phyloP scores from a whole-genome alignment of 1,140 invertebrate genomes.

The Stenopsyche tienmushanensis region DNA sequence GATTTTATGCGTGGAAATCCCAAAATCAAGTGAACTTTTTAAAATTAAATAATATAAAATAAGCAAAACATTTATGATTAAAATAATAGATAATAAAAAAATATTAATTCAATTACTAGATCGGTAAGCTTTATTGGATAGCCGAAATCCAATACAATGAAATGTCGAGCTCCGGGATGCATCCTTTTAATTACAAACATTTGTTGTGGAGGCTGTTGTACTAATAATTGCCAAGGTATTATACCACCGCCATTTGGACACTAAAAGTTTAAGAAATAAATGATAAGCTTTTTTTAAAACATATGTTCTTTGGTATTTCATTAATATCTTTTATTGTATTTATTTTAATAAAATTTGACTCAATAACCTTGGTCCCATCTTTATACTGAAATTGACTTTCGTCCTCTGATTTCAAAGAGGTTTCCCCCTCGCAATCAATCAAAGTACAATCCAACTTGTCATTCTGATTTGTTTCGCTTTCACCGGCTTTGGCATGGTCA shows the following conservation, averaged over 20 bases:
- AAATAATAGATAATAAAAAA: not conserved
- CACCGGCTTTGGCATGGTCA: slow-evolving; percentile 27
- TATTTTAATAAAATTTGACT: not conserved
- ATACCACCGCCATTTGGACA: slow-evolving; percentile 44
- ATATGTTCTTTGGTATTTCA: too few relatives aligned
- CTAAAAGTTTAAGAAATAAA: slow-evolving; percentile 21
- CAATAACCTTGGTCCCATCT: slow-evolving; percentile 34
- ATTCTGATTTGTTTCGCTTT: slow-evolving; percentile 33
- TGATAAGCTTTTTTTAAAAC: not conserved
- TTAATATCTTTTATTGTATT: too few relatives aligned
- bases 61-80: not conserved
- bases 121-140: slow-evolving; percentile 83
- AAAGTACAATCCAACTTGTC: slow-evolving; percentile 30
- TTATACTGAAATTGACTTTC: slow-evolving; percentile 34
- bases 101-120: slow-evolving; percentile 53
- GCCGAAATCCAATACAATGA: slow-evolving; percentile 89
- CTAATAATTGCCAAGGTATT: slow-evolving; percentile 73
- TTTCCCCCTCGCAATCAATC: slow-evolving; percentile 35
- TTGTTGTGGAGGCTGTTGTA: slow-evolving; percentile 76
- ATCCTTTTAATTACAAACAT: slow-evolving; percentile 90
- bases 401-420: slow-evolving; percentile 8
- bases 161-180: slow-evolving; percentile 84
- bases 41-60: not conserved
- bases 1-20: too few relatives aligned
- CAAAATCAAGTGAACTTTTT: too few relatives aligned